These are phyloP conservation scores for Platygyra sinensis DNA, from an alignment of 64 coral and sea anemone genomes.

Conservation along the genomic window DNA sequence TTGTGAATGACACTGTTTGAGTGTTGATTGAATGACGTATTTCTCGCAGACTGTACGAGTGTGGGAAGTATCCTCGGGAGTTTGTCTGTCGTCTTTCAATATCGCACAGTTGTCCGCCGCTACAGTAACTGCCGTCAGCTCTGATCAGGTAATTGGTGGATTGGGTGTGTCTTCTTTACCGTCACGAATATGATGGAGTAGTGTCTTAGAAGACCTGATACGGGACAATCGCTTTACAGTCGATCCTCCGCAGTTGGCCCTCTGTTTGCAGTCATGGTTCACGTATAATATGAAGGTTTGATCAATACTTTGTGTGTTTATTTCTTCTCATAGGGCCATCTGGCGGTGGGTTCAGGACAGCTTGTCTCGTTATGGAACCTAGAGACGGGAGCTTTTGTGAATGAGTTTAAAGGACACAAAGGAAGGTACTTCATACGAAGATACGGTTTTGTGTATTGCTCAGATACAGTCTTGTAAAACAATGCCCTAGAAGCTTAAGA, in stretches of 20 bases:
- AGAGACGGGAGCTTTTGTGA: slow-evolving; percentile 62
- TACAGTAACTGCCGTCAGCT: slow-evolving; percentile 82
- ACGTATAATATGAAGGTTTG: too few species aligned
- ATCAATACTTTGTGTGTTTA: background rate
- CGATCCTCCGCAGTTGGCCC: too few species aligned
- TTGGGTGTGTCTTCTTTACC: too few species aligned
- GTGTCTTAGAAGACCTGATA: too few species aligned
- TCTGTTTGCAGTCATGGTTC: too few species aligned
- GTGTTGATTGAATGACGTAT: background rate
- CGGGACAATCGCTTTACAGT: too few species aligned
- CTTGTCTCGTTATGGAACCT: slow-evolving; percentile 86
- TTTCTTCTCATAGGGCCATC: slow-evolving; percentile 55
- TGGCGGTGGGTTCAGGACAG: slow-evolving; percentile 75
- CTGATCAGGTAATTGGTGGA: slow-evolving; percentile 59
- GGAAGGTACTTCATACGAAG: slow-evolving; percentile 58
- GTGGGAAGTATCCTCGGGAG: slow-evolving; percentile 78
- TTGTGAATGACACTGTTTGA: too few species aligned
- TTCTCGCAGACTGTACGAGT: slow-evolving; percentile 78
- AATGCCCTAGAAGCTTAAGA: too few species aligned
- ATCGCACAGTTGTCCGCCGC: slow-evolving; percentile 56
- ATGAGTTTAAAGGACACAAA: slow-evolving; percentile 92
- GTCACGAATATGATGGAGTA: too few species aligned
- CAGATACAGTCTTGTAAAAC: too few species aligned
- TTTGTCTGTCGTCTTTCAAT: slow-evolving; percentile 70
- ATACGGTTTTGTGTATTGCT: too few species aligned